Evolutionary conservation across 1,140 invertebrate genomes (phyloP).

Genomic region (Drosophila chauvacae): DNA sequence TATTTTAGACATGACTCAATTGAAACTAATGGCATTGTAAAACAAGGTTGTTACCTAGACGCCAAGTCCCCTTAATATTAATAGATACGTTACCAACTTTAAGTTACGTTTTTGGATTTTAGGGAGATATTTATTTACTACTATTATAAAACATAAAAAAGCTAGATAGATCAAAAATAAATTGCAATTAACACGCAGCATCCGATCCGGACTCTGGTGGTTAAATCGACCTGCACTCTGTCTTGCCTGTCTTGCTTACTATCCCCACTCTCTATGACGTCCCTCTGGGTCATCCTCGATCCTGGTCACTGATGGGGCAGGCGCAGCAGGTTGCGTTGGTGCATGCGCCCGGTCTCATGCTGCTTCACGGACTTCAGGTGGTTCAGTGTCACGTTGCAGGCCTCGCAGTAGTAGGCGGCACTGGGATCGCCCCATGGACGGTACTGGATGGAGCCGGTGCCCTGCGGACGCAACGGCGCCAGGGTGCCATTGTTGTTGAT

Average conservation of each 20-base stretch:
- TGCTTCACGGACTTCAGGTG: constrained; percentile 87
- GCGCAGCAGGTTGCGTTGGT: constrained; percentile 67
- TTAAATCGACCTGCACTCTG: background rate
- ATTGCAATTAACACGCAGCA: constrained; percentile 60
- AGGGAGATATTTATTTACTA: constrained; percentile 37
- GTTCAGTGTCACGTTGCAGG: constrained; percentile 87
- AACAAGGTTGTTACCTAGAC: too few species aligned
- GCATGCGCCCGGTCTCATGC: constrained; percentile 88
- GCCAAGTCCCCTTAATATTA: background rate
- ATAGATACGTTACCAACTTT: background rate
- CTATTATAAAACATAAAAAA: constrained; percentile 56
- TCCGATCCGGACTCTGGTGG: background rate
- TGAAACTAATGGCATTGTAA: too few species aligned
- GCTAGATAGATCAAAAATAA: constrained; percentile 68
- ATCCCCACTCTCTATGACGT: too few species aligned
- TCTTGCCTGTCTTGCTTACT: background rate
- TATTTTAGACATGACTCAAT: too few species aligned
- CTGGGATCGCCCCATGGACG: constrained; percentile 85
- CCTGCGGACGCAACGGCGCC: constrained; percentile 34
- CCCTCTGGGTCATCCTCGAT: background rate
- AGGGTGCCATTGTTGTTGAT: constrained; percentile 40
- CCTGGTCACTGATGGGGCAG: background rate
- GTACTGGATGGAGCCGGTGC: constrained; percentile 17
- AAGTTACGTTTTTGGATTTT: constrained; percentile 5
- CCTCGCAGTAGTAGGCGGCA: constrained; percentile 87